Base-by-base conservation (phyloP, 2,113 vertebrate species). In the Tachysurus fulvidraco region DNA sequence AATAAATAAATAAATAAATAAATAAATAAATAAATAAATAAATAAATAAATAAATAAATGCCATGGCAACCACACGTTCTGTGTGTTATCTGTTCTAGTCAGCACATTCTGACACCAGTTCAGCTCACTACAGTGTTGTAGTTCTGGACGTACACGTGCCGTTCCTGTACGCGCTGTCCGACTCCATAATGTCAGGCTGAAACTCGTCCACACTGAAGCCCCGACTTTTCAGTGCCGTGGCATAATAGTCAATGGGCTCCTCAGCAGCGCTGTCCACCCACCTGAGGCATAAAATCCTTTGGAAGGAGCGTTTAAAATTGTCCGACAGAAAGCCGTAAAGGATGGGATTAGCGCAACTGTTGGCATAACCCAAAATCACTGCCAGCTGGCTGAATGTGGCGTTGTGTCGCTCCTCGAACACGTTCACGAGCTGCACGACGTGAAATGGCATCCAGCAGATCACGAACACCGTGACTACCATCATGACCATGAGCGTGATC, bases 371-470 rank as follows among this genome's bases (percentile, higher is more conserved):
- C 19, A 97, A 88, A 90, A 97, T 96, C 89, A 97, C 97, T 0
- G 96, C 96, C 86, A 97, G 94, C 91, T 97, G 97, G 92, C 96
- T 97, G 90, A 97, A 95, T 7, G 97, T 97, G 87, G 96, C 95
- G 84, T 97, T 96, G 85, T 96, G 96, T 90, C 93, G 95, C 90
- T 96, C 95, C 5, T 96, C 95, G 62, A 97, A 97, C 85, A 97
- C 96, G 85, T 96, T 96, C 54, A 97, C 96, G 85, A 97, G 92
- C 94, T 97, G 97, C 88, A 97, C 96, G 4, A 97, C 94, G 84
- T 97, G 97, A 92, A 97, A 97, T 1, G 97, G 97, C 97, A 97
- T 97, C 97, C 97, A 97, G 90, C 97, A 97, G 91, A 97, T 96
- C 87, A 97, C 96, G 84, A 97, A 97, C 87, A 97, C 97, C 87